A percentile compares a stretch with the other conserved stretches of the same genome.
phyloP scores from a whole-genome alignment of 2,797 vertebrate species.

The Amblyraja radiata region DNA sequence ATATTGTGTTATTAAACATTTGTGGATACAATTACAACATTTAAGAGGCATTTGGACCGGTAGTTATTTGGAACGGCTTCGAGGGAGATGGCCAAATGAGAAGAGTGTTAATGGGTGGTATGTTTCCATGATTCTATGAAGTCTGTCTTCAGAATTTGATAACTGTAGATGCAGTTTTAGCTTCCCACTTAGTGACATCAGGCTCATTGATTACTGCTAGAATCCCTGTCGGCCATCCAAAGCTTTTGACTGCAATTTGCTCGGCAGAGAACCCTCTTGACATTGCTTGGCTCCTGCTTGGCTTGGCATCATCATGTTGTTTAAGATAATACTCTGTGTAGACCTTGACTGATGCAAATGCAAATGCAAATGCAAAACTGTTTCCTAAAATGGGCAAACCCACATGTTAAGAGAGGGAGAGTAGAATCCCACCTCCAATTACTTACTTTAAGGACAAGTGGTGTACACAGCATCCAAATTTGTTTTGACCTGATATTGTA shows the following conservation, averaged over 20 bases:
- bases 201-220: background rate
- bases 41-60: too few species aligned
- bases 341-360: background rate
- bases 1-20: too few species aligned
- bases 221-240: background rate
- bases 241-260: background rate
- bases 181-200: background rate
- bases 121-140: background rate
- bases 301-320: background rate
- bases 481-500: background rate
- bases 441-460: background rate
- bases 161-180: background rate
- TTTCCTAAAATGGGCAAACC: background rate
- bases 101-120: too few species aligned
- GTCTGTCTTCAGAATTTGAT: background rate
- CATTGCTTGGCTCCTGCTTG: slow-evolving; percentile 14
- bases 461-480: background rate
- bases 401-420: background rate
- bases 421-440: background rate
- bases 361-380: background rate
- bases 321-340: background rate
- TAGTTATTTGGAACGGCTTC: too few species aligned
- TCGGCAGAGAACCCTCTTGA: background rate
- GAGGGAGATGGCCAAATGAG: too few species aligned
- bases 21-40: too few species aligned